Percentiles rank a stretch among this genome's conserved stretches.
Evolutionary conservation across 2,113 vertebrate species (phyloP).

Genomic region (Tetrax tetrax): DNA sequence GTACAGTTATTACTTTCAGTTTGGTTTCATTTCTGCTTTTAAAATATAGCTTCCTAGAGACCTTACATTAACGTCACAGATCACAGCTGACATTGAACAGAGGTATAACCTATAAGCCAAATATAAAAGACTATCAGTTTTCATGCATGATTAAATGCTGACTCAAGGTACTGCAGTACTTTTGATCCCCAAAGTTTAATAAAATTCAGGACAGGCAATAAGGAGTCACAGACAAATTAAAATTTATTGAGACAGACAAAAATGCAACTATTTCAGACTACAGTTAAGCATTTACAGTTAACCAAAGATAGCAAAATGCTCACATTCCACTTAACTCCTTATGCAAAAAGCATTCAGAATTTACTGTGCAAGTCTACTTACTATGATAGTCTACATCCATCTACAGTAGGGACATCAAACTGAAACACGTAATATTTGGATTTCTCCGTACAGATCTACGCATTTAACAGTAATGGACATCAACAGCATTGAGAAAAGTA

Average conservation of each 20-base stretch:
- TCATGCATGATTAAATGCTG: constrained; percentile 9
- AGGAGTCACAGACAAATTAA: constrained; percentile 77
- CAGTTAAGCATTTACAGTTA: constrained; percentile 79
- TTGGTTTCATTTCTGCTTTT: not conserved
- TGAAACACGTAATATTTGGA: constrained; percentile 74
- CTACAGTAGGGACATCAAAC: constrained; percentile 79
- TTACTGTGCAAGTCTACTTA: constrained; percentile 75
- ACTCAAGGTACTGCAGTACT: not conserved
- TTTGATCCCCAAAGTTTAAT: not conserved
- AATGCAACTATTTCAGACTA: constrained; percentile 80
- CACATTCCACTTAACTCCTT: constrained; percentile 80
- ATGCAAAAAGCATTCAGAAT: constrained; percentile 81
- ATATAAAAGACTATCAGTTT: not conserved
- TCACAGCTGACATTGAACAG: not conserved
- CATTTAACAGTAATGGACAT: constrained; percentile 71
- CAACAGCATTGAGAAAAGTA: constrained; percentile 79
- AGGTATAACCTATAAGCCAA: not conserved
- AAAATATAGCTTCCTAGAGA: not conserved
- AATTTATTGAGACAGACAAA: constrained; percentile 85
- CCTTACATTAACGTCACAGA: not conserved
- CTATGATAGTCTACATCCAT: constrained; percentile 71
- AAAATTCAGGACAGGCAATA: constrained; percentile 26
- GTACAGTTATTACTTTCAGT: not conserved
- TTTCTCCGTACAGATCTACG: constrained; percentile 73
- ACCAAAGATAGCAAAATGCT: constrained; percentile 75